Base-by-base conservation (phyloP, 2,113 vertebrate species). In the Numenius arquata region DNA sequence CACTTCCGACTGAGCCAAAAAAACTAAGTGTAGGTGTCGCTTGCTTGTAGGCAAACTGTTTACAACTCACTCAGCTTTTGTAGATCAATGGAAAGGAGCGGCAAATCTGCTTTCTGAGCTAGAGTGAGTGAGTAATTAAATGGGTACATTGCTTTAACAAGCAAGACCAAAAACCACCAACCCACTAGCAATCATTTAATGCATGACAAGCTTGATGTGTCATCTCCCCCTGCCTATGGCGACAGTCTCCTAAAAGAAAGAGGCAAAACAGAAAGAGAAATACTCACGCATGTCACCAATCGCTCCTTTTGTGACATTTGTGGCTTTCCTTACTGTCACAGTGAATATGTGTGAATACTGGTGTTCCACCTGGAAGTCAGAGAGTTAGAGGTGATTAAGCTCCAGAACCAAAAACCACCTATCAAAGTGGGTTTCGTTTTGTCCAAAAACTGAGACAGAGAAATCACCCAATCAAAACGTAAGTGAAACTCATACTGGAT, bases 251-350 rank as follows among this genome's bases (percentile, higher is more conserved):
- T 4, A n/a, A 77, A 85, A 47, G 34, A 47, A 52, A 62, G 30
- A 78, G 41, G 53, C 22, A 76, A 78, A 66, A 76, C 0, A 94
- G 78, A 61, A 27, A 85, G 53, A 85, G 53, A 30, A 17, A 74
- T 94, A 99, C 99, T 99, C 97, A 99, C 99, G 96, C 97, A 99
- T 98, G 93, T 99, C 99, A 48, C 99, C 99, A 43, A 99, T 98
- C 1, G 98, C 97, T 89, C 99, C 99, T 94, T 99, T 99, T 15
- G 99, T 99, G 88, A 99, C 99, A 93, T 98, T 99, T 65, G 99
- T 98, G 62, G 99, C 99, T 87, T 95, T 96, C 83, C 98, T 94
- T 25, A 99, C 99, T 5, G 98, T 99, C 81, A 99, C 99, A 6
- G 96, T 99, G 84, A 99, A 98, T 92, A 98, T 98, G 96, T 99